Evolutionary conservation across 2,888 invertebrate genomes (phyloP), one percentile per base, ranked within the genome.

Genomic region (Chymomyza fuscimana): DNA sequence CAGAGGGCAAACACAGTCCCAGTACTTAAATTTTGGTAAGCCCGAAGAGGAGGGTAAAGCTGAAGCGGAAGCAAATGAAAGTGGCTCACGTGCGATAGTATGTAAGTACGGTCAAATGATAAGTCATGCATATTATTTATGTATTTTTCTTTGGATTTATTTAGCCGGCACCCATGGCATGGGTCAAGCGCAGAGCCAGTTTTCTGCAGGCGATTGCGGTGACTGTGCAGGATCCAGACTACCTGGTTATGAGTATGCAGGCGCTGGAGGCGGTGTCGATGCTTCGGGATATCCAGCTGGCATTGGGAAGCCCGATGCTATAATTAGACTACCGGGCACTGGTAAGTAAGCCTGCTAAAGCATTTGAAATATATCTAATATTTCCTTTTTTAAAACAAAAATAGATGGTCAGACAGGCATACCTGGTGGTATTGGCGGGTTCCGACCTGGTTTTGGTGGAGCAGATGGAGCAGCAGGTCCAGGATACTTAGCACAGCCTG

Each of bases 121-220:
- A 16, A 54, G 19, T 54, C 19, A n/a, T 58, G 29, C 3, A 15
- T 15, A 25, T 58, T 10, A 54, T 19, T 16, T 19, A n/a, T n/a
- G n/a, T n/a, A 19, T 54, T 19, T 54, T 4, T 10, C 19, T 70
- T 71, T 22, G 46, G 19, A 56, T 40, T 54, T 12, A 19, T 63
- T 79, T 81, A 97, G 96, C 94, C 93, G 96, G 96, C 60, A 94
- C 93, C 75, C 95, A 95, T 88, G 97, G 97, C 67, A 96, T 97
- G 96, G 97, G 97, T 0, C 96, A 96, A 93, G 97, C 97, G 0
- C 97, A 97, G 92, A 96, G 96, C 91, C 97, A 97, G 92, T 95
- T 96, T 63, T 93, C 94, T 71, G 94, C 94, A n/a, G 90, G 90
- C 9, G 90, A 90, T 74, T 90, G 90, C 67, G 80, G 81, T 40